phyloP scores from a whole-genome alignment of 2,888 invertebrate genomes.

The Drosophila formosana region DNA sequence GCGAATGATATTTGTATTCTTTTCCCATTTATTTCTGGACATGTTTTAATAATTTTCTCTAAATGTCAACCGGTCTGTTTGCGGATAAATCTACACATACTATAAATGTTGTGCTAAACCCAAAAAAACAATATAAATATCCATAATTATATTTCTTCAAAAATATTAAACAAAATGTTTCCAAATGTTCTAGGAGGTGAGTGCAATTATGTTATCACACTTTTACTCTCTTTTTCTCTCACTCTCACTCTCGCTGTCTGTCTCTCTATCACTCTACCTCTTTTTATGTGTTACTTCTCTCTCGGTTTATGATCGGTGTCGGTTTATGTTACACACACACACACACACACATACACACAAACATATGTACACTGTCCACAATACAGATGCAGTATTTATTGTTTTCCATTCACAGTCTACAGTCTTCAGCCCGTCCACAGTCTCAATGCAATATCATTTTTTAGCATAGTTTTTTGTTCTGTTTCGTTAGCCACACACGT shows the following conservation, averaged over 20 bases:
- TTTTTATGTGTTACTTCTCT: conserved; percentile 9
- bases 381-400: background rate
- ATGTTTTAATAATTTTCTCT: conserved; percentile 53
- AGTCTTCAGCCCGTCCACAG: background rate
- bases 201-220: conserved; percentile 66
- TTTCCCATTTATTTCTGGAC: conserved; percentile 63
- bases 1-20: conserved; percentile 76
- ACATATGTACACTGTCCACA: conserved; percentile 12
- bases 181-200: conserved; percentile 81
- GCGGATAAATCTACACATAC: conserved; percentile 69
- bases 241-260: conserved; percentile 27
- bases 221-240: conserved; percentile 32
- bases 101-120: conserved; percentile 74
- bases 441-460: conserved; percentile 6
- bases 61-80: conserved; percentile 70
- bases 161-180: conserved; percentile 57
- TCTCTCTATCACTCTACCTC: conserved; percentile 35
- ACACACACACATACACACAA: conserved; percentile 8
- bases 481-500: conserved; percentile 15
- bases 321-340: conserved; percentile 50
- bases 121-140: conserved; percentile 36
- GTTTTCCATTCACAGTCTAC: background rate
- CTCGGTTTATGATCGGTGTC: conserved; percentile 60
- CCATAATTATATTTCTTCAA: conserved; percentile 39
- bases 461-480: conserved; percentile 7